Conservation (phyloP, 1,140 invertebrate species). For the Ceratosolen solmsi region DNA sequence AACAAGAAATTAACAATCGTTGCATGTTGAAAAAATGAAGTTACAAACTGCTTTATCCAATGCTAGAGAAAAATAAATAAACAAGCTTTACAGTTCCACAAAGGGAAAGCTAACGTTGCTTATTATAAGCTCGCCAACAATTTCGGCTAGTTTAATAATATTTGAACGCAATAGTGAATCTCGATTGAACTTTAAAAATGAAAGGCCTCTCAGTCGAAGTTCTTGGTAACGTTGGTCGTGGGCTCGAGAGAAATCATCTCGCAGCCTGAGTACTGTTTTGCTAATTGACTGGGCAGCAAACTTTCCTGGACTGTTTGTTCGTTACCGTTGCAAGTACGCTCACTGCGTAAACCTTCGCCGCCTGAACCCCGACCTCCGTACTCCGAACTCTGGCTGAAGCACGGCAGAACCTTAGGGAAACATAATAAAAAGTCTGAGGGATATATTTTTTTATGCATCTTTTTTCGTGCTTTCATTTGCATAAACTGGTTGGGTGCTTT, state of each 20-base stretch:
- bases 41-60: too few species aligned
- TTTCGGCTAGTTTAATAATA: too few species aligned
- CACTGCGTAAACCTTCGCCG: constrained; percentile 70
- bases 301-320: constrained; percentile 81
- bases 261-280: constrained; percentile 57
- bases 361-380: neutral
- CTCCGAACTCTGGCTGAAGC: constrained; percentile 72
- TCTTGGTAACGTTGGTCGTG: constrained; percentile 57
- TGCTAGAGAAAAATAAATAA: too few species aligned
- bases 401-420: constrained; percentile 79
- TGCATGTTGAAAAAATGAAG: too few species aligned
- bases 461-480: neutral
- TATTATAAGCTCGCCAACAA: too few species aligned
- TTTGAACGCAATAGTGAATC: neutral
- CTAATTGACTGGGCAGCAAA: constrained; percentile 72
- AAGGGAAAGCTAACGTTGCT: too few species aligned
- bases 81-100: too few species aligned
- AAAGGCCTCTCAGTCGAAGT: constrained; percentile 36
- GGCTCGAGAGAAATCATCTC: constrained; percentile 65
- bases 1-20: too few species aligned
- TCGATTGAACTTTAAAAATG: neutral
- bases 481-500: neutral
- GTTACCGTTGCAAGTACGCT: constrained; percentile 83
- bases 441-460: too few species aligned
- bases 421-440: neutral